phyloP scores from a whole-genome alignment of 2,797 vertebrate species.

The Sternotherus odoratus region DNA sequence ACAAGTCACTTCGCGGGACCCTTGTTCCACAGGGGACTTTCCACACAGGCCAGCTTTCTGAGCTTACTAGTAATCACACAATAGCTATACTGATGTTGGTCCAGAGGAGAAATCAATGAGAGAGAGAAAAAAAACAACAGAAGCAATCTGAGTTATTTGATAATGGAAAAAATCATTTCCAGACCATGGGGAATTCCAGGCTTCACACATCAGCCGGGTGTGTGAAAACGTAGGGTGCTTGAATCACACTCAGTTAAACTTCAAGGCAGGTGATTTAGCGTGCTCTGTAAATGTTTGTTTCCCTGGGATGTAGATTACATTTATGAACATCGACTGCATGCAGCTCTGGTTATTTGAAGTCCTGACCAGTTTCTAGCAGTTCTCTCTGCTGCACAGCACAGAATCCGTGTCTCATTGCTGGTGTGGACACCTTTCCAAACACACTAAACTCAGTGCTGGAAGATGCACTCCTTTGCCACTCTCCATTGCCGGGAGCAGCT shows the following conservation, averaged over 20 bases:
- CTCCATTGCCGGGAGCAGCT: not conserved
- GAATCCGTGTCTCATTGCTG: not conserved
- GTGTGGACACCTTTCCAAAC: not conserved
- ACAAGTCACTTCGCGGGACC: conserved; percentile 46
- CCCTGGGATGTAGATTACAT: rapidly evolving
- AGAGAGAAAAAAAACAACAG: not conserved
- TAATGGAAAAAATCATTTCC: conserved; percentile 37
- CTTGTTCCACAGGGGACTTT: conserved; percentile 48
- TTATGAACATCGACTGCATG: rapidly evolving
- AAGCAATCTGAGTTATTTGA: not conserved
- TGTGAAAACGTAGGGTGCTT: rapidly evolving
- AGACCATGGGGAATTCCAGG: conserved; percentile 20
- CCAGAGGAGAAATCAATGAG: rapidly evolving
- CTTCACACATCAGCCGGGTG: not conserved
- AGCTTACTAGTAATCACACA: not conserved
- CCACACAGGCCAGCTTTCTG: rapidly evolving
- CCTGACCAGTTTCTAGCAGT: not conserved
- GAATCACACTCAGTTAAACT: rapidly evolving
- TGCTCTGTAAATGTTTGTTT: not conserved
- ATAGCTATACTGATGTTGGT: not conserved
- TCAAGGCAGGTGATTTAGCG: rapidly evolving
- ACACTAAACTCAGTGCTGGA: not conserved
- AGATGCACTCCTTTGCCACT: not conserved
- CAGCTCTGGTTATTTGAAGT: rapidly evolving
- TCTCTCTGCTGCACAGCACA: not conserved